Percentiles rank a stretch among this genome's conserved stretches.
phyloP scores from a whole-genome alignment of 2,888 invertebrate genomes.

The Drosophila seclusa region DNA sequence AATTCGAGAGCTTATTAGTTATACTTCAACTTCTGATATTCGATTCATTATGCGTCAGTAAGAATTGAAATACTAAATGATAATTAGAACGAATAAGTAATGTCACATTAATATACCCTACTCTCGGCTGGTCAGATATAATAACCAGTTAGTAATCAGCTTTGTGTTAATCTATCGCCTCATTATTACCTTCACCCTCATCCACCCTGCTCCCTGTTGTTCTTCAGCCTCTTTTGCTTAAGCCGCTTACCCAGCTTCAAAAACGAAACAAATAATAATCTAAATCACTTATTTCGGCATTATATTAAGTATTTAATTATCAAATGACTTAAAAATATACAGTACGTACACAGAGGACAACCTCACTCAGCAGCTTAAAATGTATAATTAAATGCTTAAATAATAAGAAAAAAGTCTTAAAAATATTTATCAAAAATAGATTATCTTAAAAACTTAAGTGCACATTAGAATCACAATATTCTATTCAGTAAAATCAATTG shows the following conservation, averaged over 20 bases:
- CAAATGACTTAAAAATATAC: not conserved
- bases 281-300: not conserved
- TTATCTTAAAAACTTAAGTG: not conserved
- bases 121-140: not conserved
- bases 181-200: not conserved
- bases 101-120: slow-evolving; percentile 30
- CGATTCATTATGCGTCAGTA: slow-evolving; percentile 4
- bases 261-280: slow-evolving; percentile 12
- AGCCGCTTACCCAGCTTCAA: not conserved
- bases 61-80: slow-evolving; percentile 13
- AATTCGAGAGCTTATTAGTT: slow-evolving; percentile 19
- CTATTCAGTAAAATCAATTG: not conserved
- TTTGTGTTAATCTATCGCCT: slow-evolving; percentile 4
- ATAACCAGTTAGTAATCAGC: slow-evolving; percentile 37
- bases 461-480: not conserved
- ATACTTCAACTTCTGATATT: slow-evolving; percentile 25
- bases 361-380: not conserved
- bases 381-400: not conserved
- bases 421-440: not conserved
- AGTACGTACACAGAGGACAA: not conserved
- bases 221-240: not conserved
- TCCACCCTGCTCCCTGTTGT: slow-evolving; percentile 5
- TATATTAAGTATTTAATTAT: slow-evolving; percentile 19
- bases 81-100: slow-evolving; percentile 33
- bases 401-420: not conserved